Conservation (phyloP, 2,113 vertebrate species). For the Bos indicus region DNA sequence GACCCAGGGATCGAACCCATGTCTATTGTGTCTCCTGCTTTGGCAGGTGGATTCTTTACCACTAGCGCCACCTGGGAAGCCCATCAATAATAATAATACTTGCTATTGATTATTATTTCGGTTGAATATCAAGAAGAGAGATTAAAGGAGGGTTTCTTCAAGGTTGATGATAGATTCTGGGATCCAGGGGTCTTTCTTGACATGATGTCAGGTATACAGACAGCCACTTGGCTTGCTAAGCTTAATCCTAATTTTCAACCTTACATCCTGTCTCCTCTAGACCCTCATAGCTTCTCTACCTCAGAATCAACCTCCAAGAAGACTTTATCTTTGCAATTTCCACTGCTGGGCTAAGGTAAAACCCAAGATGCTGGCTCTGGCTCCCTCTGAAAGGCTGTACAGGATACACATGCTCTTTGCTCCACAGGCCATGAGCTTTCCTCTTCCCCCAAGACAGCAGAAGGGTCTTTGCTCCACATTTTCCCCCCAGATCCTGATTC, state of each 20-base stretch:
- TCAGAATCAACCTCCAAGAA: not conserved
- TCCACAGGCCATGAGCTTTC: fast-evolving
- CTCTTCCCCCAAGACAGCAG: not conserved
- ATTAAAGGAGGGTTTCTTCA: not conserved
- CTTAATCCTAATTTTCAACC: not conserved
- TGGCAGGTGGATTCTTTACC: not conserved
- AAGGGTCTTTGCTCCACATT: not conserved
- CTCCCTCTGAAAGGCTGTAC: not conserved
- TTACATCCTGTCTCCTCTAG: not conserved
- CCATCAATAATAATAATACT: not conserved
- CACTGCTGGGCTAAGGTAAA: not conserved
- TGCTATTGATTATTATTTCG: not conserved
- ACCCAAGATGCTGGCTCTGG: not conserved
- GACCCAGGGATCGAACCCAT: not conserved
- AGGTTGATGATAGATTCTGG: not conserved
- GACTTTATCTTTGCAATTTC: not conserved
- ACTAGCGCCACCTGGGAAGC: not conserved
- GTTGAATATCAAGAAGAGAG: not conserved
- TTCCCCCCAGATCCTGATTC: not conserved
- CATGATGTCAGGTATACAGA: not conserved
- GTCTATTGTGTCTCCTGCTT: not conserved
- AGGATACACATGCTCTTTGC: not conserved
- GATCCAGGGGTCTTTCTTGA: not conserved
- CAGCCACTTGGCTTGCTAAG: not conserved
- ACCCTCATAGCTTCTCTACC: not conserved